Evolutionary conservation across 2,113 vertebrate species (phyloP).

Genomic region (Anarhynchus alexandrinus): DNA sequence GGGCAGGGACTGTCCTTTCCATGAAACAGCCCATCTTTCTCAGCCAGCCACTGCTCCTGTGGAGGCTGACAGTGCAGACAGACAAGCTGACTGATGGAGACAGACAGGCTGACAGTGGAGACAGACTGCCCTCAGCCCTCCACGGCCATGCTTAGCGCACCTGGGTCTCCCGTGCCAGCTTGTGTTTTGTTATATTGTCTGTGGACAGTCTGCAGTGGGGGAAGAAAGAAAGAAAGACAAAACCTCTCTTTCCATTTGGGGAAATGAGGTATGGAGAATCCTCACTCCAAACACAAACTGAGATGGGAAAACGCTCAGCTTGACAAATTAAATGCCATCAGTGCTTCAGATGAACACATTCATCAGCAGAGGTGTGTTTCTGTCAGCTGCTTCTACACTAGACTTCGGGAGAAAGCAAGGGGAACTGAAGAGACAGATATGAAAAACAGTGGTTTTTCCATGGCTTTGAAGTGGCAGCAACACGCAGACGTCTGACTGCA

Average conservation of each 20-base stretch:
- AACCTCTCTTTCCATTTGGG: not conserved
- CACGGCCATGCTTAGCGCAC: not conserved
- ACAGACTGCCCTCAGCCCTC: not conserved
- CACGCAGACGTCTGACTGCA: not conserved
- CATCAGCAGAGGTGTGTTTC: not conserved
- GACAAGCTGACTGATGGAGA: not conserved
- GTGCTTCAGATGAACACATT: not conserved
- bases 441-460: not conserved
- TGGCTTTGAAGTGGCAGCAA: not conserved
- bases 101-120: not conserved
- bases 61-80: not conserved
- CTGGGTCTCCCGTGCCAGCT: not conserved
- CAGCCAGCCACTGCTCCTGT: not conserved
- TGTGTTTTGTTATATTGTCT: accelerated
- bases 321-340: not conserved
- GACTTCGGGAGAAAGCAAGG: not conserved
- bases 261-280: not conserved
- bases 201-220: accelerated
- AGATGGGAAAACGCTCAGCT: not conserved
- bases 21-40: not conserved
- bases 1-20: not conserved
- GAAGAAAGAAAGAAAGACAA: not conserved
- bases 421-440: not conserved
- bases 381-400: not conserved
- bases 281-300: not conserved